Conservation (phyloP, 2,888 invertebrate species). For the Noctua janthe region DNA sequence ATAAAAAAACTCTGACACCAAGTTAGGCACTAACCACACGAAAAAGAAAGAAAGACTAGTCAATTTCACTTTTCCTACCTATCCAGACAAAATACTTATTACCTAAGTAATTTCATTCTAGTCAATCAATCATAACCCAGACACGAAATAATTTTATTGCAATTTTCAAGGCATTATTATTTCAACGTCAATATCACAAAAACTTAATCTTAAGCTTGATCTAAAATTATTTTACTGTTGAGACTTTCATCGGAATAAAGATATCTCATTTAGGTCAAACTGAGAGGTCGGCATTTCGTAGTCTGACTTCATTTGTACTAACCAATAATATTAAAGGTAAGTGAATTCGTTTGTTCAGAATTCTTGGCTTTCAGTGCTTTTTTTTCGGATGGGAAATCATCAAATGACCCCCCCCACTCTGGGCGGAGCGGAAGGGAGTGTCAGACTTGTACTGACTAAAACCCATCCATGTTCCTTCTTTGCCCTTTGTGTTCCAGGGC, state of each 20-base stretch:
- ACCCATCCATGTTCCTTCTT: too few relatives aligned
- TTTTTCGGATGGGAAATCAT: too few relatives aligned
- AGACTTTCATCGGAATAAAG: conserved; percentile 39
- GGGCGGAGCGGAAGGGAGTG: too few relatives aligned
- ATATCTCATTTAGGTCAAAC: conserved; percentile 52
- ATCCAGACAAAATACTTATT: not conserved
- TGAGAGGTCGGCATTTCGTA: conserved; percentile 32
- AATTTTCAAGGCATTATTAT: conserved; percentile 35
- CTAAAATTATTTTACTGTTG: conserved; percentile 37
- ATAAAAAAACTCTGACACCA: not conserved
- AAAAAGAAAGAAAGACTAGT: not conserved
- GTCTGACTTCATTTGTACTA: conserved; percentile 46
- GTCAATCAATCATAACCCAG: conserved; percentile 17
- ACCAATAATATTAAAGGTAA: conserved; percentile 52
- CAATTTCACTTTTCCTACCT: not conserved
- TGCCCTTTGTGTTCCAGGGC: too few relatives aligned
- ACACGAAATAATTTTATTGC: not conserved
- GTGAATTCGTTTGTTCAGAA: conserved; percentile 44
- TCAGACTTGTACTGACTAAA: too few relatives aligned
- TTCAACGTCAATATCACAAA: conserved; percentile 18
- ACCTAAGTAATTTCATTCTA: not conserved
- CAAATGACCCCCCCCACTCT: too few relatives aligned
- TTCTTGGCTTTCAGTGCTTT: not conserved
- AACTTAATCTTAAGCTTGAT: conserved; percentile 32
- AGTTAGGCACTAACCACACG: not conserved